Percentiles rank a stretch among this genome's conserved stretches.
Conservation (phyloP, 2,888 invertebrate genomes). For the Apomyelois bistriatella region DNA sequence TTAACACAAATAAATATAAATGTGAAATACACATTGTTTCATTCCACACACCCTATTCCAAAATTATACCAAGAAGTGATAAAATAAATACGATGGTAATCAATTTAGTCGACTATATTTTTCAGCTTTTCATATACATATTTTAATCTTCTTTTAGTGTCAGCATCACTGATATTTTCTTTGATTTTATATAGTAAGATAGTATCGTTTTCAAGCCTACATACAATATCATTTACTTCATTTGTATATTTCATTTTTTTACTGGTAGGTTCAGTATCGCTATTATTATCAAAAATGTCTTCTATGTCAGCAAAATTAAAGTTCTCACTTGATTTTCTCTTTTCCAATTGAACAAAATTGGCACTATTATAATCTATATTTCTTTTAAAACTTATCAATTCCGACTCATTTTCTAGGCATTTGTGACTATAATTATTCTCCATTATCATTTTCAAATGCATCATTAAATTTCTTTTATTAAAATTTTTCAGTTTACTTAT, state of each 20-base stretch:
- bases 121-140: slow-evolving; percentile 46
- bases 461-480: slow-evolving; percentile 22
- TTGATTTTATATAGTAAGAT: slow-evolving; percentile 39
- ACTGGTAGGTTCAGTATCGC: slow-evolving; percentile 45
- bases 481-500: slow-evolving; percentile 17
- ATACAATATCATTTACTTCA: slow-evolving; percentile 42
- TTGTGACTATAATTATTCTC: slow-evolving; percentile 38
- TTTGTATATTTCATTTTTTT: slow-evolving; percentile 50
- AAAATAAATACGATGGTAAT: slow-evolving; percentile 20
- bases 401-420: slow-evolving; percentile 32
- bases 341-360: slow-evolving; percentile 6
- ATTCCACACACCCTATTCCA: slow-evolving; percentile 26
- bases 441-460: slow-evolving; percentile 24
- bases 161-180: slow-evolving; percentile 38
- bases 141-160: slow-evolving; percentile 44
- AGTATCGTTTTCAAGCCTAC: slow-evolving; percentile 46
- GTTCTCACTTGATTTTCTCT: slow-evolving; percentile 33
- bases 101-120: slow-evolving; percentile 43
- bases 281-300: slow-evolving; percentile 42
- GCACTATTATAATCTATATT: slow-evolving; percentile 16
- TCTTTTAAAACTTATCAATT: neutral
- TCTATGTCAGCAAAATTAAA: slow-evolving; percentile 60
- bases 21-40: slow-evolving; percentile 71
- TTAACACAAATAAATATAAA: slow-evolving; percentile 79
- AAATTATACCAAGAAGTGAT: neutral